These are phyloP conservation scores for Mormyrops attenuatus DNA, from an alignment of 2,797 vertebrate genomes.

Conservation along the genomic window DNA sequence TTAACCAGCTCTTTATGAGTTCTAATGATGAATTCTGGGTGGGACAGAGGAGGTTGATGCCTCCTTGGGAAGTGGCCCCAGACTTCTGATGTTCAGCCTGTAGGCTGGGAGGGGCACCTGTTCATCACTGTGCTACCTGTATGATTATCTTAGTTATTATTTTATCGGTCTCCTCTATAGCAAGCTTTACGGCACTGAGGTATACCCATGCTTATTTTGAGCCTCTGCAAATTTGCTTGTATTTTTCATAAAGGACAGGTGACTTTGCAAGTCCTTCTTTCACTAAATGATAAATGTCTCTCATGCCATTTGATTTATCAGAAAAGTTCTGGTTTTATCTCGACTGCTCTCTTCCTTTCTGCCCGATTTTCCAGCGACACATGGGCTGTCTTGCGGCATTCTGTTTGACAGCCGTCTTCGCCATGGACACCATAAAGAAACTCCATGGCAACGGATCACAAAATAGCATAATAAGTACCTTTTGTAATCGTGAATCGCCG, in stretches of 20 bases:
- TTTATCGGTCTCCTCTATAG: neutral
- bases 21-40: neutral
- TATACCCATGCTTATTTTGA: neutral
- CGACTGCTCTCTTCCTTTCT: neutral
- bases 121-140: neutral
- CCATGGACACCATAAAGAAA: neutral
- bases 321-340: neutral
- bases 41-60: neutral
- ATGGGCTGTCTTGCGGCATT: neutral
- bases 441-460: neutral
- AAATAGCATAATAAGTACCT: neutral
- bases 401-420: neutral
- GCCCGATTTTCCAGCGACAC: neutral
- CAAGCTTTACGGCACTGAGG: neutral
- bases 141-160: neutral
- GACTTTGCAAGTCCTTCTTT: neutral
- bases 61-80: neutral
- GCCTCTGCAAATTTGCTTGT: neutral
- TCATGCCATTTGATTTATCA: neutral
- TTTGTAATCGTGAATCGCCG: neutral
- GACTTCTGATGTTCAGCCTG: neutral
- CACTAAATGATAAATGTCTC: neutral
- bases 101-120: neutral
- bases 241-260: neutral
- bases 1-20: neutral